Base-by-base conservation (phyloP, 2,888 invertebrate genomes). In the Scaeva pyrastri region DNA sequence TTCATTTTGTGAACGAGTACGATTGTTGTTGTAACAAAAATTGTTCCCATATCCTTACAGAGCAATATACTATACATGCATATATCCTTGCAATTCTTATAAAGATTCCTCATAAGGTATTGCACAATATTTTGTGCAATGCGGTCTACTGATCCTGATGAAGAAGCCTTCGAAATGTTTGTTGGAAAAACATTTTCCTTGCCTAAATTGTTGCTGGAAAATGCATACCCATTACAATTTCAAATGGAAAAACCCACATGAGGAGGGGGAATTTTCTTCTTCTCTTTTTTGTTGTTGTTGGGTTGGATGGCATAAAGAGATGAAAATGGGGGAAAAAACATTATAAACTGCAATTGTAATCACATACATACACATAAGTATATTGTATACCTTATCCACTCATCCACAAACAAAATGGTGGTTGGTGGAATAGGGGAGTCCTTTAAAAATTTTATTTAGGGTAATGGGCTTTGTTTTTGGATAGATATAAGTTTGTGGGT, bases 191-290 rank as follows among this genome's bases (percentile, higher is more conserved):
- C 71, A 71, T 79, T 79, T 79, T 77, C 77, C 19, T 62, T 45
- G 36, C 70, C 36, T 70, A 8, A 39, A 21, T 12, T 39, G 7
- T 31, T 80, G 75, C 68, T 19, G 31, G 62, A 79, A 21, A 83
- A 62, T 79, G 74, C 79, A 83, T 62, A 68, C 52, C 73, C 73
- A 83, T 78, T 73, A 70, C 68, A 73, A 78, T 60, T 83, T 70
- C 11, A 31, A 8, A 58, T 58, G 16, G 11, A 58, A 19, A 31
- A 26, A 12, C 21, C 2, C 52, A 41, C 8, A 60, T 60, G 41
- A 12, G 52, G 23, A 23, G 5, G 14, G 12, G 21, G 58, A 50
- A 2, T 21, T 8, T 50, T 21, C 2, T 50, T 19, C 7, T 14
- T 52, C n/a, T n/a, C n/a, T n/a, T n/a, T n/a, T n/a, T n/a, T n/a